These are phyloP conservation scores for Galeopterus variegatus DNA, from an alignment of 2,113 vertebrate species.

Conservation along the genomic window DNA sequence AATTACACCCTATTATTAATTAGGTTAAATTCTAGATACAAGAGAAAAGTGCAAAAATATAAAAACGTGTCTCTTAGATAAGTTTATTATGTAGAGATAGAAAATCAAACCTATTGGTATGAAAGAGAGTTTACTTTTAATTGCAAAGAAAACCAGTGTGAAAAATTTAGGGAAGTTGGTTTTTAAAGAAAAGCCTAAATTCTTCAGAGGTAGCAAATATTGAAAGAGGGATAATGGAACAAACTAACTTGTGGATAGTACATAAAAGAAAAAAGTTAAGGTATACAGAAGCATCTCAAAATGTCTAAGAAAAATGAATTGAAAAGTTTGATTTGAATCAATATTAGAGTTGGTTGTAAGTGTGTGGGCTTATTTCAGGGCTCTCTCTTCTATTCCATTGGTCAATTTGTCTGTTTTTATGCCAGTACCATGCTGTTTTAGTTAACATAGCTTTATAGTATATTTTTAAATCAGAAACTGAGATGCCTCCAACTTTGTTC, in stretches of 20 bases:
- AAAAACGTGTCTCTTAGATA: not conserved
- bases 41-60: not conserved
- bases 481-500: no score
- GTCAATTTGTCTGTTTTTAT: no score
- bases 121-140: not conserved
- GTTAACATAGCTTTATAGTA: no score
- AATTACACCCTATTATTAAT: not conserved
- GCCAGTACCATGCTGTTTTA: no score
- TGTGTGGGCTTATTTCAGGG: no score
- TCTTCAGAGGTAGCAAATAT: not conserved
- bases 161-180: not conserved
- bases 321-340: not conserved
- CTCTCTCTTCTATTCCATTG: no score
- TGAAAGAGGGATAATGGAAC: not conserved
- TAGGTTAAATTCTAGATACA: not conserved
- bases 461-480: no score
- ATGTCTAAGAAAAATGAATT: not conserved
- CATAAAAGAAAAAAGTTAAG: not conserved
- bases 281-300: not conserved
- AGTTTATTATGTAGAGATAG: not conserved
- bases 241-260: no score
- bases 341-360: not conserved
- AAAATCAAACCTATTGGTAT: not conserved
- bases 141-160: not conserved
- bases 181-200: not conserved